A percentile compares a stretch with the other conserved stretches of the same genome.
phyloP scores from a whole-genome alignment of 2,888 invertebrate species.

The Phasia obesa region DNA sequence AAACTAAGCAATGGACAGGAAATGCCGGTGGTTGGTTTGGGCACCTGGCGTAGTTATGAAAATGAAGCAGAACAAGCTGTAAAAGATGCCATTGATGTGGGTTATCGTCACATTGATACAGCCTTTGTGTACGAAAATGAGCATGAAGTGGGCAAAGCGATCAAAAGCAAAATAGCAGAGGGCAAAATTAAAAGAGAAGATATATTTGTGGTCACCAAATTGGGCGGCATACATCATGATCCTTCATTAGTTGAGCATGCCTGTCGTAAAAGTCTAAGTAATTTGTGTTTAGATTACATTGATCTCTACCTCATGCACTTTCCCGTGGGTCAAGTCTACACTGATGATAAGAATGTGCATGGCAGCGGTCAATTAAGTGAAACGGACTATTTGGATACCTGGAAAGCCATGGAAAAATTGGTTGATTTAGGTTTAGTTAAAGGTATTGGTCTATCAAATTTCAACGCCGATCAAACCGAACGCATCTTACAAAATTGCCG shows the following conservation, averaged over 20 bases:
- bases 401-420: constrained; percentile 80
- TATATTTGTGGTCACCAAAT: constrained; percentile 80
- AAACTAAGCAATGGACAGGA: constrained; percentile 85
- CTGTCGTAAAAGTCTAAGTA: constrained; percentile 85
- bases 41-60: constrained; percentile 84
- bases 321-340: constrained; percentile 87
- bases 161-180: constrained; percentile 82
- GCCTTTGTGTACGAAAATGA: constrained; percentile 83
- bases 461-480: constrained; percentile 79
- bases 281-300: constrained; percentile 88
- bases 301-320: constrained; percentile 92
- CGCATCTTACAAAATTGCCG: constrained; percentile 78
- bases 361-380: constrained; percentile 77
- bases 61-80: constrained; percentile 78
- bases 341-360: constrained; percentile 83
- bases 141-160: constrained; percentile 81
- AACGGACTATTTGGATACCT: constrained; percentile 81
- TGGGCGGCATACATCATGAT: constrained; percentile 84
- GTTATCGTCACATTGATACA: constrained; percentile 84
- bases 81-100: constrained; percentile 83
- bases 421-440: constrained; percentile 78
- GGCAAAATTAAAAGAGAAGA: constrained; percentile 82
- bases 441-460: constrained; percentile 80
- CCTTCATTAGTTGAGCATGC: constrained; percentile 86
- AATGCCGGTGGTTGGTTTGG: constrained; percentile 88